phyloP scores from a whole-genome alignment of 2,113 vertebrate genomes.

The Sorex fumeus region DNA sequence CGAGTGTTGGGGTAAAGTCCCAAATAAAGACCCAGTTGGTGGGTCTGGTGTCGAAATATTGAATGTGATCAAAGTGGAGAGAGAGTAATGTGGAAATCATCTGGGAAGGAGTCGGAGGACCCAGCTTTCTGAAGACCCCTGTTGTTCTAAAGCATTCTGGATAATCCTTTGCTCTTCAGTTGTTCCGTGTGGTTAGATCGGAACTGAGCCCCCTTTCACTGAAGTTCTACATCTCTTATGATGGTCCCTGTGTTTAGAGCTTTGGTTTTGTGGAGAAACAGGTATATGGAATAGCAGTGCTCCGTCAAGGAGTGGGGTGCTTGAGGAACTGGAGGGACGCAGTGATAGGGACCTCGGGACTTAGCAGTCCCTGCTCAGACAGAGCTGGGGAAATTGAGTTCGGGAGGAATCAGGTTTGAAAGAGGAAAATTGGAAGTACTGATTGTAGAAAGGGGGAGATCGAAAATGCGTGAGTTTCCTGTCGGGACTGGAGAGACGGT shows the following conservation, averaged over 20 bases:
- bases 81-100: no score
- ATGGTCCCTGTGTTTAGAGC: conserved; percentile 1
- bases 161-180: conserved; percentile 11
- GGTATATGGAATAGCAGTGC: background rate
- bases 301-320: no score
- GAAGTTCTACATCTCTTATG: background rate
- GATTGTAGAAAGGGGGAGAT: background rate
- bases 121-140: no score
- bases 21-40: no score
- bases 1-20: no score
- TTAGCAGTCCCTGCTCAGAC: background rate
- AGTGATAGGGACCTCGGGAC: background rate
- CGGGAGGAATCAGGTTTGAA: conserved; percentile 16
- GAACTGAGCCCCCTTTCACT: background rate
- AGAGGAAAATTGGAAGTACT: conserved; percentile 25
- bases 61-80: no score
- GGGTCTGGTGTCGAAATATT: no score
- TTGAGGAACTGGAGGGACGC: background rate
- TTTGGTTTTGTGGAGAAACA: background rate
- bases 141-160: background rate
- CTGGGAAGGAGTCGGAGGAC: no score
- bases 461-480: background rate
- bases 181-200: conserved; percentile 20
- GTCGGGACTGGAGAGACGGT: no score
- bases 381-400: background rate